phyloP scores from a whole-genome alignment of 2,888 invertebrate species.

The Rhorus exstirpatorius region DNA sequence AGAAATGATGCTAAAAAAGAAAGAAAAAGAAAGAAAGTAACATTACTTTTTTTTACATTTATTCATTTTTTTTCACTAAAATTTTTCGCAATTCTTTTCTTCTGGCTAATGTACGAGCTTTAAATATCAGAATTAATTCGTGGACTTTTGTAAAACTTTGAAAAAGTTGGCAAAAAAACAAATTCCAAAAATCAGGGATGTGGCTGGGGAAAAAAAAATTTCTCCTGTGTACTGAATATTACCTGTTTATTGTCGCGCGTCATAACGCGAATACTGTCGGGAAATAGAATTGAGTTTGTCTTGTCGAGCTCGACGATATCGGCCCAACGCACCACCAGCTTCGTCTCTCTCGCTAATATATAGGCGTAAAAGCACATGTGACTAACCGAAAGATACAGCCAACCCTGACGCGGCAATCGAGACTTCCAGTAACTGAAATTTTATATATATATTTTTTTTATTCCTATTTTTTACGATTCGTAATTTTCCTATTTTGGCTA shows the following conservation, averaged over 20 bases:
- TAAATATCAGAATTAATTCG: too few relatives aligned
- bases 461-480: neutral
- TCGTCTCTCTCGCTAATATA: constrained; percentile 96
- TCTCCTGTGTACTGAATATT: too few relatives aligned
- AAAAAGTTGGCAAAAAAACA: too few relatives aligned
- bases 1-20: constrained; percentile 93
- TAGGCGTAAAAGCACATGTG: constrained; percentile 98
- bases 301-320: constrained; percentile 94
- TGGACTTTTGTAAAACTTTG: too few relatives aligned
- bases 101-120: too few relatives aligned
- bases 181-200: too few relatives aligned
- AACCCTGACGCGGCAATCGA: constrained; percentile 97
- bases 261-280: constrained; percentile 94
- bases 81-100: too few relatives aligned
- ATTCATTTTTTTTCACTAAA: too few relatives aligned
- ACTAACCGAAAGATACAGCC: constrained; percentile 98
- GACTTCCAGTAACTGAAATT: constrained; percentile 95
- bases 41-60: neutral
- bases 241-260: constrained; percentile 92
- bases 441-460: neutral
- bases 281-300: constrained; percentile 92
- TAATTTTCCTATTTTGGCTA: too few relatives aligned
- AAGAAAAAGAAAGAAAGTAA: constrained; percentile 7
- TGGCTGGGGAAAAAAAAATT: too few relatives aligned
- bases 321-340: constrained; percentile 95